Base-by-base conservation (phyloP, 2,113 vertebrate species). In the Glaucidium brasilianum region DNA sequence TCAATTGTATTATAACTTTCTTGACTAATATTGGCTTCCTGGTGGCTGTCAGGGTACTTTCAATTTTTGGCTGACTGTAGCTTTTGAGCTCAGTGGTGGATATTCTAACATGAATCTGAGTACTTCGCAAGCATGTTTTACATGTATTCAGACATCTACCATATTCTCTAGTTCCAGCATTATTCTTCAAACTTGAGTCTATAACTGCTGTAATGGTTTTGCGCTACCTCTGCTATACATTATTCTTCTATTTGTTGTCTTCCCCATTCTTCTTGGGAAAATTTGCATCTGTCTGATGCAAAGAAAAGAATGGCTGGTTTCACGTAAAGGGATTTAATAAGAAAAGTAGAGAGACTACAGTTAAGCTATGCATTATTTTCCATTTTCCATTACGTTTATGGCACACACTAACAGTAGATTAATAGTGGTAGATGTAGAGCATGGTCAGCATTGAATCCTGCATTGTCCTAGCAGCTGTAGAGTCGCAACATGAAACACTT, bases 401-500 rank as follows among this genome's bases (percentile, higher is more conserved):
- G 35, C 67, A 53, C 53, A 50, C 11, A 19, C 0, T 5, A 45
- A 23, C 39, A 41, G 25, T 18, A 49, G 32, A 37, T 14, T 49
- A 53, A 43, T 37, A 50, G 23, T 18, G 34, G 26, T 56, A 73
- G 71, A 39, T 60, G 26, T 30, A 60, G 56, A 81, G 34, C 63
- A 55, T 4, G 37, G 58, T 66, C 55, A 84, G 63, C 5, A 1
- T 5, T 94, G 81, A 82, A 89, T 79, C 78, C 43, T 82, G 25
- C 78, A 5, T 85, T 95, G 49, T 93, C 81, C 88, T 92, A 66
- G 89, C 96, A 96, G 92, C 92, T 80, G 41, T 34, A 53, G 53
- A 45, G 23, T 85, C n/a, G 0, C 87, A 73, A 72, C 56, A 60
- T 0, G 20, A 55, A 93, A 49, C 39, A 5, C 39, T 90, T 85